Evolutionary conservation across 1,140 invertebrate genomes (phyloP).

Genomic region (Achroia grisella): DNA sequence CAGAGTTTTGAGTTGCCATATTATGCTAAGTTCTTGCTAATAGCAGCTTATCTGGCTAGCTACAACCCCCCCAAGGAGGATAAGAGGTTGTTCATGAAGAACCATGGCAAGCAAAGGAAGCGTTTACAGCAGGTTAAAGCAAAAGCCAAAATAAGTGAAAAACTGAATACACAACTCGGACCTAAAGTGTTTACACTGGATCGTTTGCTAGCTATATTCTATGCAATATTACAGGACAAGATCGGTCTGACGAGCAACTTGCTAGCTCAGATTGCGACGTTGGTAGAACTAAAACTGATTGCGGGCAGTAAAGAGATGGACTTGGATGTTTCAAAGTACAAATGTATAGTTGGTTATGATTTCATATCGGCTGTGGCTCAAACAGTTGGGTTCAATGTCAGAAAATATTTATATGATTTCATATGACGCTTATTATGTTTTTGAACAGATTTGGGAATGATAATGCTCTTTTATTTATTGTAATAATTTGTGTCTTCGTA

Average conservation of each 20-base stretch:
- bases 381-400: conserved; percentile 82
- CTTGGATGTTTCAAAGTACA: conserved; percentile 78
- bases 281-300: conserved; percentile 82
- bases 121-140: conserved; percentile 75
- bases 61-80: conserved; percentile 92
- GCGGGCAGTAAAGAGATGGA: conserved; percentile 77
- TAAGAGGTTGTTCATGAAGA: conserved; percentile 86
- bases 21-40: conserved; percentile 91
- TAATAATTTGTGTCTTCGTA: conserved; percentile 4
- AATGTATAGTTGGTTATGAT: conserved; percentile 82
- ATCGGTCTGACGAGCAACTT: conserved; percentile 89
- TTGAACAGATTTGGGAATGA: neutral
- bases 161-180: conserved; percentile 77
- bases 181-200: conserved; percentile 89
- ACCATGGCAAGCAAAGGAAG: conserved; percentile 78
- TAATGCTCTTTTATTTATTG: conserved; percentile 9
- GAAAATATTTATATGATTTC: conserved; percentile 84
- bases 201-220: conserved; percentile 92
- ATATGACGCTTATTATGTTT: conserved; percentile 48
- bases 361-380: conserved; percentile 80
- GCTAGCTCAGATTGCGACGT: conserved; percentile 83
- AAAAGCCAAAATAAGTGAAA: conserved; percentile 73
- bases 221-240: conserved; percentile 89
- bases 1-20: conserved; percentile 89
- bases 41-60: conserved; percentile 92